Evolutionary conservation across 2,888 invertebrate genomes (phyloP), one percentile per base, ranked within the genome.

Genomic region (Drosophila robusta): DNA sequence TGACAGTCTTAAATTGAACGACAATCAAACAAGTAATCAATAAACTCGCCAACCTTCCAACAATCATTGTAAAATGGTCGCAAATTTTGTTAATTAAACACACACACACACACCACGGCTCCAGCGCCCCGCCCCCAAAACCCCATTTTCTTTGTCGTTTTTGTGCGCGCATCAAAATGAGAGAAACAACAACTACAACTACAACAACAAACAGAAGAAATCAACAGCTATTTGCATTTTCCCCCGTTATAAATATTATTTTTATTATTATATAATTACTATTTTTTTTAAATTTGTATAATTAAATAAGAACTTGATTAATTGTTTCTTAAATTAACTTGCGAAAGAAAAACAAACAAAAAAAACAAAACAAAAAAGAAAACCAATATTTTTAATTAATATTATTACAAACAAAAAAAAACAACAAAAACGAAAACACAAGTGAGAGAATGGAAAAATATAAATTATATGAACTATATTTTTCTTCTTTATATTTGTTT

Each of bases 261-360:
- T 84, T 82, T 85, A 82, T 79, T 85, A 85, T 83, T 84, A 80
- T 80, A 78, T 84, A 78, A 86, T 83, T 86, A 86, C 74, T 84
- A 83, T 83, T 86, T 86, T 84, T 86, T 86, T 86, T 83, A 80
- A 83, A 86, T 72, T 84, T 86, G 87, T 83, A 86, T 86, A 83
- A 83, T 86, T 79, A 79, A 79, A 75, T 86, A 83, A 83, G 80
- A 83, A 78, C 78, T 83, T 84, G 86, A 86, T 82, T 75, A 65
- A 75, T 80, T 81, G 78, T 80, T 82, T 80, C 77, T 75, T 80
- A 79, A 76, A 78, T 63, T 79, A 76, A 82, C 81, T 78, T 80
- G 76, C 72, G 66, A 77, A 78, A 77, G 65, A 71, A 69, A 67
- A 60, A 58, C 38, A 63, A 55, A 66, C 49, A 41, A 65, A 71